Evolutionary conservation across 1,140 invertebrate species (phyloP).

Genomic region (Solen grandis): DNA sequence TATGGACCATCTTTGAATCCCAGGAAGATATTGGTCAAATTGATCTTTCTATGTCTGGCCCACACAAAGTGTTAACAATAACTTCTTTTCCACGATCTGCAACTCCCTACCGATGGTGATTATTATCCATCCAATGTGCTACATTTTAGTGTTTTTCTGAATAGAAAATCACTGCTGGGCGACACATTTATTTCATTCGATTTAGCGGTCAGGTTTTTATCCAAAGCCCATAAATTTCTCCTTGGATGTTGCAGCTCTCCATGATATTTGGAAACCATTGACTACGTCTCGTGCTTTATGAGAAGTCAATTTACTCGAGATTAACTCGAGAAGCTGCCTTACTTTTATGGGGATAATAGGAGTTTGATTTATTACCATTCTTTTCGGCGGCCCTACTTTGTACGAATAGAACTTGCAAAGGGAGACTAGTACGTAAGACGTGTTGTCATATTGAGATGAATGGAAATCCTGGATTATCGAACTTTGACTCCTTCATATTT

Average conservation of each 20-base stretch:
- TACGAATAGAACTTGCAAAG: neutral
- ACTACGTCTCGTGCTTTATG: neutral
- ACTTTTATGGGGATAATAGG: neutral
- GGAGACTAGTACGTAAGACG: neutral
- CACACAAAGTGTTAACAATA: too few species aligned
- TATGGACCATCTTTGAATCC: too few species aligned
- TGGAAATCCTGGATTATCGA: neutral
- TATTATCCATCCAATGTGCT: neutral
- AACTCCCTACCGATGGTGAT: too few species aligned
- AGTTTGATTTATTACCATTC: neutral
- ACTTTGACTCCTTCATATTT: too few species aligned
- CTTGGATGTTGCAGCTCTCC: neutral
- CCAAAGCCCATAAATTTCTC: neutral
- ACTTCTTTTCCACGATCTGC: too few species aligned
- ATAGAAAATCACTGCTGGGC: neutral
- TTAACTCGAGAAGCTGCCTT: neutral
- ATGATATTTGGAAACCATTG: conserved; percentile 11
- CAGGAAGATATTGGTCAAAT: too few species aligned
- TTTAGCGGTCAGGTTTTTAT: conserved; percentile 41
- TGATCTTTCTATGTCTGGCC: too few species aligned
- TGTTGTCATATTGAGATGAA: neutral
- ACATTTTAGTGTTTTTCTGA: neutral
- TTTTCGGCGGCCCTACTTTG: neutral
- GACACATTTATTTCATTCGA: conserved; percentile 39
- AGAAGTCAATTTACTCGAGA: conserved; percentile 13